These are phyloP conservation scores for Pomatostomus ruficeps DNA, from an alignment of 2,113 vertebrate genomes.

Conservation along the genomic window DNA sequence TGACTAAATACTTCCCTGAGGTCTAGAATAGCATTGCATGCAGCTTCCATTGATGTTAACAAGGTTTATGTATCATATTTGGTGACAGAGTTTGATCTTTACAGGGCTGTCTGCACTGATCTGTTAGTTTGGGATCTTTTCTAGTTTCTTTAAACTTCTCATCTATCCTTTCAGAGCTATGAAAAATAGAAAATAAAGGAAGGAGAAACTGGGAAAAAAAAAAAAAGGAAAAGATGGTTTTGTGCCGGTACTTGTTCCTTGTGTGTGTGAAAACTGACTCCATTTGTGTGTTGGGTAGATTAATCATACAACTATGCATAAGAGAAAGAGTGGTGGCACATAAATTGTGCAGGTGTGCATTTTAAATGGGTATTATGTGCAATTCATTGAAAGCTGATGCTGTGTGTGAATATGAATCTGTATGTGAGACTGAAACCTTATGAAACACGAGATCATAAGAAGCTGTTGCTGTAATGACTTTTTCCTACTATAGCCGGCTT, in stretches of 20 bases:
- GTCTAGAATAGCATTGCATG: neutral
- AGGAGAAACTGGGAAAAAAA: constrained; percentile 34
- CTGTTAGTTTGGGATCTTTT: constrained; percentile 49
- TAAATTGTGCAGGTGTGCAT: constrained; percentile 49
- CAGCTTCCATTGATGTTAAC: neutral
- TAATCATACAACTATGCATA: constrained; percentile 75
- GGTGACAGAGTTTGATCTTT: constrained; percentile 1
- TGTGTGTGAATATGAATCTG: constrained; percentile 61
- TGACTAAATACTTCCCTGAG: neutral
- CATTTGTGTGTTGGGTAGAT: constrained; percentile 55
- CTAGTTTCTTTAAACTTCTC: constrained; percentile 51
- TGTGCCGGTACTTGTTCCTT: constrained; percentile 44
- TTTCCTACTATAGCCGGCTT: constrained; percentile 72
- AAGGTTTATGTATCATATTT: neutral
- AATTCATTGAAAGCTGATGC: constrained; percentile 64
- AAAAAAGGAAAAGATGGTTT: neutral
- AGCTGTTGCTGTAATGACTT: constrained; percentile 70
- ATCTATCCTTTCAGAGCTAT: constrained; percentile 36
- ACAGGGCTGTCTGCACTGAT: constrained; percentile 41
- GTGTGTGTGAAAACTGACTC: constrained; percentile 60
- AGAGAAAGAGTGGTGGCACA: constrained; percentile 66
- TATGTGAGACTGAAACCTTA: constrained; percentile 63
- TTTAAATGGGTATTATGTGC: constrained; percentile 71
- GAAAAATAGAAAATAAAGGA: constrained; percentile 55
- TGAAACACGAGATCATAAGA: constrained; percentile 48